These are phyloP conservation scores for Taeniopygia guttata DNA, from an alignment of 2,797 vertebrate genomes.

Conservation along the genomic window DNA sequence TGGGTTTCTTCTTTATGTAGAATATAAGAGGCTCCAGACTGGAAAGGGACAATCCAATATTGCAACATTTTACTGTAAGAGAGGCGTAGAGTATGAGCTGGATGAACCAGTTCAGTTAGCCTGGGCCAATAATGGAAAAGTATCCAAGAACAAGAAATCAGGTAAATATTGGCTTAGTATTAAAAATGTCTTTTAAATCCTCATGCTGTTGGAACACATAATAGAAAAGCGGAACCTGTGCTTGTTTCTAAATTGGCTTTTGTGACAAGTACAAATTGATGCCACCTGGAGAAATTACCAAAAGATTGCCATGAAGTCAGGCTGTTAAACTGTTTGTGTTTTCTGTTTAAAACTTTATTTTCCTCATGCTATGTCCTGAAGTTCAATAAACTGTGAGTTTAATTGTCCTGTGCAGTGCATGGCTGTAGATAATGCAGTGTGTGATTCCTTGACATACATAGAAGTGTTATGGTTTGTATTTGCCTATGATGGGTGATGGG, in stretches of 20 bases:
- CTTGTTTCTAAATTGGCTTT: background rate
- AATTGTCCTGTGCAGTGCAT: constrained; percentile 6
- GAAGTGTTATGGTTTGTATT: background rate
- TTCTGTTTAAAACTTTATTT: constrained; percentile 26
- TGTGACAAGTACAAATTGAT: background rate
- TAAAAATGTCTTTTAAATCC: background rate
- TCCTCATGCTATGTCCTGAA: background rate
- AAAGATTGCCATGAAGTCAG: background rate
- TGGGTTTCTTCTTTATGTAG: background rate
- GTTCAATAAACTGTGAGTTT: constrained; percentile 13
- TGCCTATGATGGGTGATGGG: background rate
- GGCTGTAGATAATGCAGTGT: background rate
- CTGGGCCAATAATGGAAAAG: background rate
- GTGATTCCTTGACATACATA: background rate
- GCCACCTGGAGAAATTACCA: background rate
- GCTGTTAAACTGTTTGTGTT: background rate
- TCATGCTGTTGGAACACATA: background rate
- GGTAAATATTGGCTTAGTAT: background rate
- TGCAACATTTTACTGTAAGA: background rate
- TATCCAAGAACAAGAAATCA: background rate
- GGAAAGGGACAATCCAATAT: background rate
- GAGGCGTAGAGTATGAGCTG: background rate
- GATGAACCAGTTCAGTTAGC: background rate
- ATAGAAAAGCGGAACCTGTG: background rate
- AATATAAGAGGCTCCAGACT: background rate